Evolutionary conservation across 2,113 vertebrate genomes (phyloP).

Genomic region (Pimephales promelas): DNA sequence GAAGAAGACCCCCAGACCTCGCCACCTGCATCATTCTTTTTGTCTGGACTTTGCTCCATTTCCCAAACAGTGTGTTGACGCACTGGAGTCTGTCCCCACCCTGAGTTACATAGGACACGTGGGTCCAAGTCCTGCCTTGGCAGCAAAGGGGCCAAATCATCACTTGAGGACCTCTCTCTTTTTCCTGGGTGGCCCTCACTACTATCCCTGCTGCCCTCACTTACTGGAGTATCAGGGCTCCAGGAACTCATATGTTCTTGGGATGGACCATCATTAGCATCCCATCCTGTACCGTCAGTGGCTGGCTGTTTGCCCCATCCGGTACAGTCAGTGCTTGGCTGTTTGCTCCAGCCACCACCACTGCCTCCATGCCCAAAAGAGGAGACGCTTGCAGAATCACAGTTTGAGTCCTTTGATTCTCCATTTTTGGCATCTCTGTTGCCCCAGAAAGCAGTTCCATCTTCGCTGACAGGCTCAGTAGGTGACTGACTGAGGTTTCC

Average conservation of each 20-base stretch:
- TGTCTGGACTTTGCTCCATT: constrained; percentile 89
- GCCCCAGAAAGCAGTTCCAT: constrained; percentile 89
- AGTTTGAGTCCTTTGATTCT: constrained; percentile 78
- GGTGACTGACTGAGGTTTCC: constrained; percentile 85
- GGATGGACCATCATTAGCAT: constrained; percentile 67
- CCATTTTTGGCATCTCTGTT: constrained; percentile 80
- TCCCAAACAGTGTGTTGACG: constrained; percentile 98
- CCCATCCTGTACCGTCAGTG: constrained; percentile 79
- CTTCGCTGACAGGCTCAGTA: constrained; percentile 79
- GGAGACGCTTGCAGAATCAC: constrained; percentile 87
- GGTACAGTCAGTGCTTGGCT: constrained; percentile 75
- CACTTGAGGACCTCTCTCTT: constrained; percentile 80
- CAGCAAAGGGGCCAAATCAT: constrained; percentile 76
- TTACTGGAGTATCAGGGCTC: constrained; percentile 83
- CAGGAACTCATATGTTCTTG: constrained; percentile 81
- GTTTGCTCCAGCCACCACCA: constrained; percentile 82
- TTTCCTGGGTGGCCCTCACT: constrained; percentile 75
- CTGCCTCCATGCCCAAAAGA: constrained; percentile 84
- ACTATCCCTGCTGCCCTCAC: constrained; percentile 89
- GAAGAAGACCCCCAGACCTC: constrained; percentile 85
- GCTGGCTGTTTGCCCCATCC: constrained; percentile 75
- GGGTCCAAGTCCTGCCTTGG: constrained; percentile 94
- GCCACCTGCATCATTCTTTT: constrained; percentile 85
- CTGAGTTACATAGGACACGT: constrained; percentile 92
- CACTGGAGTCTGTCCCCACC: constrained; percentile 98